Evolutionary conservation across 2,797 vertebrate species (phyloP), one percentile per base, ranked within the genome.

Genomic region (Hipposideros larvatus): DNA sequence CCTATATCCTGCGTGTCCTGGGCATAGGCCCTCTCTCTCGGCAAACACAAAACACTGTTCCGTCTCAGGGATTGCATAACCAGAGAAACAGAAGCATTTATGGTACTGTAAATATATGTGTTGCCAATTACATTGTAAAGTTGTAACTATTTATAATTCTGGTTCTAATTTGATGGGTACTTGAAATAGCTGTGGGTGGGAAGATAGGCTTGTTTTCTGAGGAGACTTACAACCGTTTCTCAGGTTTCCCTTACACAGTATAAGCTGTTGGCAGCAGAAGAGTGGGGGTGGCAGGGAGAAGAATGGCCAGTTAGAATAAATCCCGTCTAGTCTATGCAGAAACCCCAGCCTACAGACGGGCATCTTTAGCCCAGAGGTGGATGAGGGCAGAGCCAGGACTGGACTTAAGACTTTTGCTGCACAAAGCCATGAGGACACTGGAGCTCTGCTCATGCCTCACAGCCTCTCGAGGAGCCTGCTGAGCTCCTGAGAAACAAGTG

Each of bases 21-120:
- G 97, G 98, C 87, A 26, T 96, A 95, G 98, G 98, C 98, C 98
- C 97, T 97, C 59, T 97, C 97, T 97, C 98, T 98, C 99, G 98
- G 98, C 98, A 98, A 99, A 99, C 98, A 98, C 99, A 99, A 99
- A 99, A 98, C 98, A 98, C 99, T 99, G 99, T 99, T 99, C 97
- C 59, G 8, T 97, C 99, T 99, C 99, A 99, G 99, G 99, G 99
- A 99, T 99, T 99, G 99, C 99, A 99, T 99, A 99, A 99, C 99
- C 99, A 99, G 99, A 99, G 99, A 99, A 99, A 99, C 98, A 99
- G 99, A 99, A 99, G 99, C 99, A 99, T 99, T 99, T 99, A 99
- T 99, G 98, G 99, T 99, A 99, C 99, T 99, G 99, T 99, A 99
- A 99, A 99, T 99, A 99, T 98, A 99, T 99, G 99, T 99, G 99